These are phyloP conservation scores for Coregonus clupeaformis DNA, from an alignment of 2,113 vertebrate species.

Conservation along the genomic window DNA sequence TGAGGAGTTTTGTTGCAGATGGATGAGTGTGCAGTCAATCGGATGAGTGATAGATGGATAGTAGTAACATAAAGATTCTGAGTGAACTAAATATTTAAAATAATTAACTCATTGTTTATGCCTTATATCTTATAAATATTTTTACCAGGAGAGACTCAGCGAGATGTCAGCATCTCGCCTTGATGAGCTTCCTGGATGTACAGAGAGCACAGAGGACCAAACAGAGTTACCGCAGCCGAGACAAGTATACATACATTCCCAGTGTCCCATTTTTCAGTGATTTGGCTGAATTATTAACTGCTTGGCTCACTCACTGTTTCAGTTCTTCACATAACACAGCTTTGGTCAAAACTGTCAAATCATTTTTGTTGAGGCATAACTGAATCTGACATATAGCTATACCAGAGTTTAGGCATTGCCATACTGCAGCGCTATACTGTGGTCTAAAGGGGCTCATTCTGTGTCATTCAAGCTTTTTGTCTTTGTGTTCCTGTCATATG, in stretches of 20 bases:
- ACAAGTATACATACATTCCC: conserved; percentile 18
- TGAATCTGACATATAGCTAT: not conserved
- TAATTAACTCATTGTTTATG: conserved; percentile 13
- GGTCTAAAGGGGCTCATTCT: not conserved
- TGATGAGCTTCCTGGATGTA: conserved; percentile 57
- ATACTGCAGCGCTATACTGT: not conserved
- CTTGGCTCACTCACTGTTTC: conserved; percentile 47
- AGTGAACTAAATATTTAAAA: not conserved
- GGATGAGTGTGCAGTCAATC: too few species aligned
- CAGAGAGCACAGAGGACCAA: conserved; percentile 62
- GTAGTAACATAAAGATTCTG: not conserved
- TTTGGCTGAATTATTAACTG: conserved; percentile 10
- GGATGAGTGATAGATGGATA: not conserved
- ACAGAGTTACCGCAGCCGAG: conserved; percentile 57
- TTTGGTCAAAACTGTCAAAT: conserved; percentile 1
- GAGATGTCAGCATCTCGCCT: conserved; percentile 62
- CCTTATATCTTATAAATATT: conserved; percentile 47
- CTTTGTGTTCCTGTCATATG: too few species aligned
- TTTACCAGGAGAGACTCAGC: conserved; percentile 57
- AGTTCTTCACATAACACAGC: conserved; percentile 10
- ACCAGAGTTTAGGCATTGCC: not conserved
- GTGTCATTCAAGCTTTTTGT: conserved; percentile 5
- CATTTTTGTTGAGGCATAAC: conserved; percentile 9
- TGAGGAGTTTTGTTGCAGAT: too few species aligned
- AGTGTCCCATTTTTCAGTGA: conserved; percentile 10